Percentiles rank a stretch among this genome's conserved stretches.
Evolutionary conservation across 1,140 invertebrate species (phyloP).

Genomic region (Carcinoscorpius rotundicauda): DNA sequence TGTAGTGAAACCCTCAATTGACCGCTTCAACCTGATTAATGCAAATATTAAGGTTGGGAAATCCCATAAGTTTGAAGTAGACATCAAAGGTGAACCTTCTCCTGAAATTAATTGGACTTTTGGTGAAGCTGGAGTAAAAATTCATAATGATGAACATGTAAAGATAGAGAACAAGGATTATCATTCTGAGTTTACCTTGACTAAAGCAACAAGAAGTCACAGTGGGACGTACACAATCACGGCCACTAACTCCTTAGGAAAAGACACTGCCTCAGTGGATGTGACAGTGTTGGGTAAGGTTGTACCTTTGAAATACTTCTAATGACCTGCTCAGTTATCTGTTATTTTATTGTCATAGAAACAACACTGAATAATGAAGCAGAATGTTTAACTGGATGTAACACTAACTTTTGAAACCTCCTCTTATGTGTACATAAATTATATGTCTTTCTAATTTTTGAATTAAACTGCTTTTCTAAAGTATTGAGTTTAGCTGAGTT

Average conservation of each 20-base stretch:
- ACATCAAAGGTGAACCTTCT: conserved; percentile 76
- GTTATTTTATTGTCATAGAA: no score
- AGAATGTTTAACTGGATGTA: no score
- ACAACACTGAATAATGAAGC: no score
- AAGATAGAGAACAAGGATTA: conserved; percentile 84
- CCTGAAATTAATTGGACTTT: conserved; percentile 75
- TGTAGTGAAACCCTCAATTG: conserved; percentile 80
- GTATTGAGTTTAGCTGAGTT: no score
- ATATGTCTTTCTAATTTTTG: no score
- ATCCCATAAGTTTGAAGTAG: conserved; percentile 83
- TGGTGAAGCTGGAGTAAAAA: conserved; percentile 60
- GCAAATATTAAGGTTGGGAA: conserved; percentile 75
- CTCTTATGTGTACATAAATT: no score
- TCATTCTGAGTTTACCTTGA: conserved; percentile 76
- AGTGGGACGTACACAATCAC: conserved; percentile 81
- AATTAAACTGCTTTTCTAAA: no score
- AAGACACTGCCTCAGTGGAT: conserved; percentile 78
- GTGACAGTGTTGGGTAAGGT: conserved; percentile 69
- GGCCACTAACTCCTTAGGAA: conserved; percentile 78
- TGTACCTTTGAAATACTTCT: no score
- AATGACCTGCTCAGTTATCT: no score
- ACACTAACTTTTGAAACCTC: no score
- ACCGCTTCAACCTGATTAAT: conserved; percentile 73
- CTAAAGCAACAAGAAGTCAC: conserved; percentile 67
- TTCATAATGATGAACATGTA: conserved; percentile 68